Conservation (phyloP, 2,113 vertebrate species). For the Tympanuchus pallidicinctus region DNA sequence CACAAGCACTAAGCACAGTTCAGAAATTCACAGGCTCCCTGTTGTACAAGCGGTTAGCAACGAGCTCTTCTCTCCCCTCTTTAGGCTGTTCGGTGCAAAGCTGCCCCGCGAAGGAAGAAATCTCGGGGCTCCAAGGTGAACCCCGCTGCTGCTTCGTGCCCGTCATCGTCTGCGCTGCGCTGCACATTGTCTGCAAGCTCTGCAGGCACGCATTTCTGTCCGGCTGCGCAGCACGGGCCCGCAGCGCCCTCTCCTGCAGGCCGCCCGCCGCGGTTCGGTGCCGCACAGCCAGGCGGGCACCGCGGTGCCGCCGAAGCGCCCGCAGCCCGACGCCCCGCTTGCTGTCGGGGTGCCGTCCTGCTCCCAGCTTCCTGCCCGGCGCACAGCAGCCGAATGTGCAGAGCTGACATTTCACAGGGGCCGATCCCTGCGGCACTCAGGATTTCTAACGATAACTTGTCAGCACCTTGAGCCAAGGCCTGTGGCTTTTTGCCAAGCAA, state of each 20-base stretch:
- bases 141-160: not conserved
- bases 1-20: accelerated
- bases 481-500: not conserved
- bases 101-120: not conserved
- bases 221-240: not conserved
- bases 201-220: not conserved
- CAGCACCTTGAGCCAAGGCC: not conserved
- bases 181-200: not conserved
- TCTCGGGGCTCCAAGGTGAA: not conserved
- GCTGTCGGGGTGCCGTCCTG: not conserved
- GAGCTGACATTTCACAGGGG: not conserved
- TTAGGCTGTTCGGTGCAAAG: accelerated
- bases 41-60: accelerated
- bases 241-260: constrained; percentile 48
- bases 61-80: not conserved
- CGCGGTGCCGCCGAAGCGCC: accelerated
- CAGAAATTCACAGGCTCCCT: not conserved
- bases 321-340: not conserved
- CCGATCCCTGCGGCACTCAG: not conserved
- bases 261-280: accelerated
- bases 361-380: not conserved
- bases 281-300: not conserved
- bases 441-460: not conserved
- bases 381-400: accelerated
- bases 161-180: not conserved